Percentiles rank a stretch among this genome's conserved stretches.
phyloP scores from a whole-genome alignment of 2,888 invertebrate genomes.

The Harmothoe impar region DNA sequence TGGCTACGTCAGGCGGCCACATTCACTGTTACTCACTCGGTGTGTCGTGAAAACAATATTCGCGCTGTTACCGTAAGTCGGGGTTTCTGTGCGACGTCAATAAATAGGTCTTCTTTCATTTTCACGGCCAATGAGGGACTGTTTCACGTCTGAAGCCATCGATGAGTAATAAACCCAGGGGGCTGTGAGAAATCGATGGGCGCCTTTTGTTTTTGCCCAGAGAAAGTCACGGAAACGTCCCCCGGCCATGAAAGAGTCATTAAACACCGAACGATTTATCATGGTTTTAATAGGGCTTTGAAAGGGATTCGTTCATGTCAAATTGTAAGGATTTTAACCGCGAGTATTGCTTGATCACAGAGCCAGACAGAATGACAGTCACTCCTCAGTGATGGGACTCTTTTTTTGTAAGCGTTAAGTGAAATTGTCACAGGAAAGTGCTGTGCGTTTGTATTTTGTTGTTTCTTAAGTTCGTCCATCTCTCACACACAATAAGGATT shows the following conservation, averaged over 20 bases:
- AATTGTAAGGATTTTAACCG: neutral
- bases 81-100: neutral
- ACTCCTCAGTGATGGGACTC: no score
- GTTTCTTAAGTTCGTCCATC: no score
- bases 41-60: slow-evolving; percentile 35
- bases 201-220: slow-evolving; percentile 32
- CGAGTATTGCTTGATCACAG: no score
- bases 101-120: neutral
- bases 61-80: slow-evolving; percentile 14
- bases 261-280: slow-evolving; percentile 9
- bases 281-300: neutral
- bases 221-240: slow-evolving; percentile 44
- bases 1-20: neutral
- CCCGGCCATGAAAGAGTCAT: slow-evolving; percentile 10
- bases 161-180: neutral
- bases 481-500: no score
- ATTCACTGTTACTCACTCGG: neutral
- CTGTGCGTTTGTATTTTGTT: no score
- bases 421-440: no score
- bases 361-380: no score
- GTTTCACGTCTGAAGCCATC: slow-evolving; percentile 15
- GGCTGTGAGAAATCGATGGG: slow-evolving; percentile 25
- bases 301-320: neutral
- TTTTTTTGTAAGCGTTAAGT: no score
- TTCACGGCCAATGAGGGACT: slow-evolving; percentile 18